phyloP scores from a whole-genome alignment of 2,797 vertebrate genomes.

The Monodelphis domestica region DNA sequence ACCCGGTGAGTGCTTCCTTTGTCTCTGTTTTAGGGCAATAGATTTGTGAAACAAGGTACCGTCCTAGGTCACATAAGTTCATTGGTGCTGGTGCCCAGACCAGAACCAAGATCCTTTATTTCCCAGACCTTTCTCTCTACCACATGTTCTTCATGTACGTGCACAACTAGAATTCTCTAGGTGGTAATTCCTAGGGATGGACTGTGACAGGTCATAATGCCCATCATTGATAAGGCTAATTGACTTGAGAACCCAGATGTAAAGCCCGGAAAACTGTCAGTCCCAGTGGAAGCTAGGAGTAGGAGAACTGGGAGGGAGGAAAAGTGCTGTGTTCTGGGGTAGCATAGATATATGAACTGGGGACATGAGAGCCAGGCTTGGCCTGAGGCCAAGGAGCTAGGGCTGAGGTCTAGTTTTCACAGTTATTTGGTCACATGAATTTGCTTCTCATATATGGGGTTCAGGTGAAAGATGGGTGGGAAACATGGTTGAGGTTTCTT shows the following conservation, averaged over 20 bases:
- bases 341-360: background rate
- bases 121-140: background rate
- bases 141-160: background rate
- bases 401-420: background rate
- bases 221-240: background rate
- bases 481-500: background rate
- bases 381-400: background rate
- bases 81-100: background rate
- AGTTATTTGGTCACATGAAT: background rate
- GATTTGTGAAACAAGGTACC: background rate
- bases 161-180: background rate
- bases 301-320: background rate
- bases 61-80: background rate
- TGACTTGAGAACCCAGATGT: background rate
- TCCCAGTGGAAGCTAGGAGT: background rate
- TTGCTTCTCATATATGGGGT: background rate
- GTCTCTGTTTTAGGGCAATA: background rate
- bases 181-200: background rate
- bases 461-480: background rate
- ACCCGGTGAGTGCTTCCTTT: background rate
- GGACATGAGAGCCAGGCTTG: background rate
- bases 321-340: background rate
- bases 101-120: background rate
- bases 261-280: background rate
- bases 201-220: background rate